Evolutionary conservation across 2,888 invertebrate genomes (phyloP).

Genomic region (Eupithecia insigniata): DNA sequence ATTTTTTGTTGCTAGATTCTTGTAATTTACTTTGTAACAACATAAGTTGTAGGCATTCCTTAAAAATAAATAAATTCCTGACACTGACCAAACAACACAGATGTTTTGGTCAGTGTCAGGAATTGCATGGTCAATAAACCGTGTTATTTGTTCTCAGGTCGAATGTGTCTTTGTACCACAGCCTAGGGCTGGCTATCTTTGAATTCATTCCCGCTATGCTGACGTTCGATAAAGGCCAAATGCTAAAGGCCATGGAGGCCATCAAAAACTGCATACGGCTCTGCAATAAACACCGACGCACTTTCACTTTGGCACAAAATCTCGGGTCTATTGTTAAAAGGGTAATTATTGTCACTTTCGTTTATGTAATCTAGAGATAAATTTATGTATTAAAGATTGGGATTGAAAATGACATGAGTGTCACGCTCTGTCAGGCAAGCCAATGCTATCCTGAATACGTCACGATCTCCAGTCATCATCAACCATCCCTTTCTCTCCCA

Average conservation of each 20-base stretch:
- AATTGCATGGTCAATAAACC: no score
- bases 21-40: no score
- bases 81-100: not conserved
- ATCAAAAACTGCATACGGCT: constrained; percentile 91
- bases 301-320: constrained; percentile 89
- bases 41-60: no score
- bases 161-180: constrained; percentile 94
- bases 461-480: not conserved
- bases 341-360: constrained; percentile 52
- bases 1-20: no score
- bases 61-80: not conserved
- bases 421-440: not conserved
- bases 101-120: no score
- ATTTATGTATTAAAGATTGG: no score
- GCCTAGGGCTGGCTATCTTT: constrained; percentile 94
- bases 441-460: not conserved
- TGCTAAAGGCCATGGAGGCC: constrained; percentile 88
- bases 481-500: not conserved
- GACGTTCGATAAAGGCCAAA: constrained; percentile 93
- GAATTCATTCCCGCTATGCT: constrained; percentile 96
- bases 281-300: constrained; percentile 88
- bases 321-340: constrained; percentile 91
- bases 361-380: not conserved
- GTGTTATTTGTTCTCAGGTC: constrained; percentile 80
- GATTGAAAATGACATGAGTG: not conserved